phyloP scores from a whole-genome alignment of 2,797 vertebrate species.

The Cephalopachus bancanus region DNA sequence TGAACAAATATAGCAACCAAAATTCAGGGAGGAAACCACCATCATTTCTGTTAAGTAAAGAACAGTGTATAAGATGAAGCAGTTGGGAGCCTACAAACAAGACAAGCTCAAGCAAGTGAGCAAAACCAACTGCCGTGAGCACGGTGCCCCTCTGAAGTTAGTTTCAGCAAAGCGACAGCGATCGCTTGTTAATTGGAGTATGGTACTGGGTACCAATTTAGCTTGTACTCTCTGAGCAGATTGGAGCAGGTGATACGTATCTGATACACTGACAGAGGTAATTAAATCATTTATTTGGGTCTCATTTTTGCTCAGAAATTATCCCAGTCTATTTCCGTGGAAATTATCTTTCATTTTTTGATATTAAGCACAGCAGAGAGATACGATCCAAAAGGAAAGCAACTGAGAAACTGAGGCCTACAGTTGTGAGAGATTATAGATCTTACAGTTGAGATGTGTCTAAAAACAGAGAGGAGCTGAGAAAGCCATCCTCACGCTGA shows the following conservation, averaged over 20 bases:
- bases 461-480: neutral
- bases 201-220: neutral
- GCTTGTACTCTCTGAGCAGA: neutral
- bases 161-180: neutral
- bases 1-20: slow-evolving; percentile 24
- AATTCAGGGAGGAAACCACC: neutral
- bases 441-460: neutral
- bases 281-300: neutral
- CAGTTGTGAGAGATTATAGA: neutral
- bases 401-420: neutral
- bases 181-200: neutral
- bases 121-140: neutral
- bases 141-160: neutral
- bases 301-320: slow-evolving; percentile 48
- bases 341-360: slow-evolving; percentile 67
- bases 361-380: slow-evolving; percentile 39
- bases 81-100: neutral
- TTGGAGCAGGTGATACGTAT: neutral
- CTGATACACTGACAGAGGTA: neutral
- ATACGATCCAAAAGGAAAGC: slow-evolving; percentile 22
- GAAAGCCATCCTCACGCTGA: neutral
- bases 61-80: neutral
- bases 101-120: neutral
- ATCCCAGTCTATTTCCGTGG: neutral
- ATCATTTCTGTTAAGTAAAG: neutral